Percentiles rank a stretch among this genome's conserved stretches.
phyloP scores from a whole-genome alignment of 2,797 vertebrate species.

The Acanthornis magna region DNA sequence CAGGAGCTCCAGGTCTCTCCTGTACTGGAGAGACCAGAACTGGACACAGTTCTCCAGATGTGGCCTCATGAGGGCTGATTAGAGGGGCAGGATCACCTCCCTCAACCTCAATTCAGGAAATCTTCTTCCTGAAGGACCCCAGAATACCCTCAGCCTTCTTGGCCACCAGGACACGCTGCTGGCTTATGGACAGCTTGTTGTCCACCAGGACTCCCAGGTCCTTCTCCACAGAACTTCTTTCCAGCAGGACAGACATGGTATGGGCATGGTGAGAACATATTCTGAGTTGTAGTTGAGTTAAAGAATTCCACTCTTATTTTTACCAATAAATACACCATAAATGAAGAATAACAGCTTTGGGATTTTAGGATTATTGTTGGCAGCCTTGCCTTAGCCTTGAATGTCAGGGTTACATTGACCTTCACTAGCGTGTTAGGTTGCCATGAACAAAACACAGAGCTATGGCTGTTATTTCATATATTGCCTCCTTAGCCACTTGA shows the following conservation, averaged over 20 bases:
- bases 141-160: rapidly evolving
- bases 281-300: neutral
- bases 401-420: neutral
- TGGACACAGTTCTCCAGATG: neutral
- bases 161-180: neutral
- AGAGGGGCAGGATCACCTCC: neutral
- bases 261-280: neutral
- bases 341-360: neutral
- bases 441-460: neutral
- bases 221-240: neutral
- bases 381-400: neutral
- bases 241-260: neutral
- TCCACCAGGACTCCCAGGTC: neutral
- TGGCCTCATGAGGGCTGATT: neutral
- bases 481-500: neutral
- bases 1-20: neutral
- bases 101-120: neutral
- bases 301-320: neutral
- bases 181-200: neutral
- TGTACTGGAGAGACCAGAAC: neutral
- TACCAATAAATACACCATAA: neutral
- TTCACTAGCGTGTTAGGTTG: neutral
- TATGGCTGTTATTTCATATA: neutral
- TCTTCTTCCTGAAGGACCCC: too few species aligned
- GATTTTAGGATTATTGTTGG: neutral